Evolutionary conservation across 1,140 invertebrate species (phyloP), one percentile per base, ranked within the genome.

Genomic region (Phymorhynchus buccinoides): DNA sequence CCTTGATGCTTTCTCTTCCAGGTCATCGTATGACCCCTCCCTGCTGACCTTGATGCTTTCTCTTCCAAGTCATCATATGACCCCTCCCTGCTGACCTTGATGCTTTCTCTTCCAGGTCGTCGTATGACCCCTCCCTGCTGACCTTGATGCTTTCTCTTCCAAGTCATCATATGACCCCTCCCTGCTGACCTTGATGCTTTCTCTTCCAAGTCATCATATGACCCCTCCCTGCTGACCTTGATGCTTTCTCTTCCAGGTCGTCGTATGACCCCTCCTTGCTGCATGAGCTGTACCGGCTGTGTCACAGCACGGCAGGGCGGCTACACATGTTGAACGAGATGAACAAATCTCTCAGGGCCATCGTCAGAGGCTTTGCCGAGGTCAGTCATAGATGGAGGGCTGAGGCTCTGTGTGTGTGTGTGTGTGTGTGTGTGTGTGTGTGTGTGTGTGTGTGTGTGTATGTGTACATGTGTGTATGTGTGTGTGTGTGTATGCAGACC

Each of bases 251-350:
- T 85, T 86, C 35, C 84, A 91, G 89, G 84, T 86, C 88, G 37
- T 86, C 87, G 0, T 90, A 85, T 85, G 87, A 89, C 30, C 75
- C 75, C n/a, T 85, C 88, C 14, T 62, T 92, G 22, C 68, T 89
- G n/a, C 80, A 89, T 39, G 90, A 92, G 73, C 52, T 90, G 30
- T 91, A 90, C 84, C 84, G 88, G n/a, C 44, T 92, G 37, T 85
- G 90, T 39, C 90, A 92, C 84, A 87, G 88, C 41, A 90, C 90
- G 16, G 88, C 89, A n/a, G 90, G 90, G 1, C 78, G 83, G n/a
- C 77, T 92, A 1, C 85, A 90, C 48, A 80, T 86, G 44, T 75
- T 91, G 7, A 88, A 89, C 82, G 90, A 92, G 81, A 86, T 89
- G 77, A 92, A 91, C 83, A 92, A 91, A 80, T 86, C 87, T 37